These are phyloP conservation scores for Sparidentex hasta DNA, from an alignment of 2,797 vertebrate species.

Conservation along the genomic window DNA sequence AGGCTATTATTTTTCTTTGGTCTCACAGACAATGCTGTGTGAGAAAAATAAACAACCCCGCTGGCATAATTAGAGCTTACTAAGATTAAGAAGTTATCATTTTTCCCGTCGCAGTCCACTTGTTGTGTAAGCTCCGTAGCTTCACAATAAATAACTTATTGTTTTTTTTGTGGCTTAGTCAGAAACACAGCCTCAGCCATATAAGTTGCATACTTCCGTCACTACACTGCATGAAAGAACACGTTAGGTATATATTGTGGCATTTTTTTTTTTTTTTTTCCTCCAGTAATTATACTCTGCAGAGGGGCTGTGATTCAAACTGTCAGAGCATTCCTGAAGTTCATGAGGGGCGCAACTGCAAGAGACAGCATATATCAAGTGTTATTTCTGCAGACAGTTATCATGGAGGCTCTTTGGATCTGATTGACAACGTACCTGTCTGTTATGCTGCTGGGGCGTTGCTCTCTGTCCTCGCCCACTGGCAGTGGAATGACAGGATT, in stretches of 20 bases:
- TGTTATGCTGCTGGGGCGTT: neutral
- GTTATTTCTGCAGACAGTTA: slow-evolving; percentile 15
- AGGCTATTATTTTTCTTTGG: slow-evolving; percentile 16
- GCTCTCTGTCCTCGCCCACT: slow-evolving; percentile 5
- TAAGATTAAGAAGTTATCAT: neutral
- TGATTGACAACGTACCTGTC: slow-evolving; percentile 35
- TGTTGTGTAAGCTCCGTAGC: neutral
- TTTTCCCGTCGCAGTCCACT: slow-evolving; percentile 4
- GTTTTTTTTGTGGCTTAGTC: neutral
- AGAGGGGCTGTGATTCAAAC: slow-evolving; percentile 8
- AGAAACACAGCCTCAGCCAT: neutral
- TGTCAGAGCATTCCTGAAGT: slow-evolving; percentile 39
- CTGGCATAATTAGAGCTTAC: neutral
- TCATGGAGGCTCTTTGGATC: neutral
- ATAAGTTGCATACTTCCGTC: neutral
- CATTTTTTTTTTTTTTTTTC: neutral
- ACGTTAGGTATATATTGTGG: slow-evolving; percentile 25
- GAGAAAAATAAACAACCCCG: slow-evolving; percentile 8
- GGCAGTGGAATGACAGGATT: slow-evolving; percentile 47
- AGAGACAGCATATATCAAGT: slow-evolving; percentile 3
- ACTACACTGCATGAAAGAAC: slow-evolving; percentile 39
- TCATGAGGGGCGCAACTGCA: neutral
- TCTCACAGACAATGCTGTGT: slow-evolving; percentile 22
- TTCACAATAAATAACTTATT: neutral
- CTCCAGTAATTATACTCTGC: slow-evolving; percentile 38